Evolutionary conservation across 1,140 invertebrate species (phyloP).

Genomic region (Drosophila dunni): DNA sequence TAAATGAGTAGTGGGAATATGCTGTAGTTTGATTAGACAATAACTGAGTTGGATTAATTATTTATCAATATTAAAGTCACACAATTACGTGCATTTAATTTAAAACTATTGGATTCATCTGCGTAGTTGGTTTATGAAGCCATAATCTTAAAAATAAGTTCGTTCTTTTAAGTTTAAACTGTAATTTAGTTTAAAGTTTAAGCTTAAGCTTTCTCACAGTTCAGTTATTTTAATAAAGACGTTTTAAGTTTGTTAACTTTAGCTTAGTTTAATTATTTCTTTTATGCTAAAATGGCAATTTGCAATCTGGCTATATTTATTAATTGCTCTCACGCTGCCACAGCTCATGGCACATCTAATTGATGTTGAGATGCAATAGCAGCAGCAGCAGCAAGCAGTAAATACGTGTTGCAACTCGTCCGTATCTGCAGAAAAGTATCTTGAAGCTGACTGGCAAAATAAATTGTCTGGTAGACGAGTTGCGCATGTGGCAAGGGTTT

Average conservation of each 20-base stretch:
- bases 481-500: conserved; percentile 48
- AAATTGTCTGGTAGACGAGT: conserved; percentile 60
- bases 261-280: conserved; percentile 6
- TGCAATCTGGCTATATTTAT: conserved; percentile 15
- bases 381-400: conserved; percentile 27
- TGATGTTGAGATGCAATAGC: conserved; percentile 59
- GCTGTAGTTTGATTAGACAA: neutral
- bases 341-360: conserved; percentile 64
- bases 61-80: neutral
- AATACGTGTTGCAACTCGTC: conserved; percentile 17
- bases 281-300: neutral
- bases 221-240: neutral
- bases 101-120: no score
- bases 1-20: neutral
- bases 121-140: no score
- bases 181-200: no score
- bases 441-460: conserved; percentile 51
- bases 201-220: no score
- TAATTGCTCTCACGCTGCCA: conserved; percentile 39
- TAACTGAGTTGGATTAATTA: neutral
- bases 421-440: conserved; percentile 15
- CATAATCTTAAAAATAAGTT: no score
- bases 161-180: no score
- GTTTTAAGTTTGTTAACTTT: neutral
- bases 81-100: no score